These are phyloP conservation scores for Saxidomus purpurata DNA, from an alignment of 1,140 invertebrate genomes.

Conservation along the genomic window DNA sequence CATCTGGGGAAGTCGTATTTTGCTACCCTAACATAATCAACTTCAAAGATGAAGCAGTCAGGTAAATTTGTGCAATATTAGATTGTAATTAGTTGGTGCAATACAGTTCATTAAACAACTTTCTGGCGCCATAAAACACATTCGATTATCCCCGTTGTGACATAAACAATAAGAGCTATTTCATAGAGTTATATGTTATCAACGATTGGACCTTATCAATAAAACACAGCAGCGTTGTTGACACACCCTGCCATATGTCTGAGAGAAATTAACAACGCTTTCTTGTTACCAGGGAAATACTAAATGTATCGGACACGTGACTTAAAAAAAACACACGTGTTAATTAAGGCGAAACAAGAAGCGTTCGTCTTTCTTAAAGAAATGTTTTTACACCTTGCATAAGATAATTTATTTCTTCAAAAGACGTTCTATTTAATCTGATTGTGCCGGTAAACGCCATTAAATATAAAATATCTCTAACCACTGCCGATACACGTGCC, in stretches of 20 bases:
- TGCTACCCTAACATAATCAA: too few relatives aligned
- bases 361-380: neutral
- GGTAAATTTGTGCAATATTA: neutral
- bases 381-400: conserved; percentile 29
- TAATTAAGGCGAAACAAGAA: conserved; percentile 30
- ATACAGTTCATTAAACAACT: neutral
- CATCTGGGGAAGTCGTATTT: too few relatives aligned
- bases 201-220: conserved; percentile 9
- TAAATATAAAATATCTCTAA: conserved; percentile 25
- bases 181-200: conserved; percentile 4
- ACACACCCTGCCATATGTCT: conserved; percentile 24
- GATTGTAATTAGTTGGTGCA: neutral
- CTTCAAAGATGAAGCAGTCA: too few relatives aligned
- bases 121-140: neutral
- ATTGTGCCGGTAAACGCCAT: conserved; percentile 42
- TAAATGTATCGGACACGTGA: conserved; percentile 1
- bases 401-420: conserved; percentile 50
- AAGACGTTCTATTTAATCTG: neutral
- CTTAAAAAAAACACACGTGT: conserved; percentile 15
- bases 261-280: conserved; percentile 4
- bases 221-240: neutral
- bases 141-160: neutral
- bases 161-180: neutral
- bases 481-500: conserved; percentile 1
- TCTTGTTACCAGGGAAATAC: conserved; percentile 30